These are phyloP conservation scores for Notothenia rossii DNA, from an alignment of 2,113 vertebrate genomes.

Conservation along the genomic window DNA sequence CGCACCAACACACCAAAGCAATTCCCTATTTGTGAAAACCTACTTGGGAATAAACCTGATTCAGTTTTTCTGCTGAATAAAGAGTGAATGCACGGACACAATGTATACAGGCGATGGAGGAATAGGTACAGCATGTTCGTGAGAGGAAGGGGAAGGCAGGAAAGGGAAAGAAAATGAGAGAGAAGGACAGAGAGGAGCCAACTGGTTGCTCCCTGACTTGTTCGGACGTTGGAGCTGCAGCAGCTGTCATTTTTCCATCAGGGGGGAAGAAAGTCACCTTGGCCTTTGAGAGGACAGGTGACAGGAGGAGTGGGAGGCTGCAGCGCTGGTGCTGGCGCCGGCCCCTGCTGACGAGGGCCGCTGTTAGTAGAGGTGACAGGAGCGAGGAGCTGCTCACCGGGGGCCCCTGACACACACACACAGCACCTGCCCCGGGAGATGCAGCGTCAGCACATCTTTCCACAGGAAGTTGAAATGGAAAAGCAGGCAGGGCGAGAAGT, in stretches of 20 bases:
- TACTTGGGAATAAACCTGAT: too few species aligned
- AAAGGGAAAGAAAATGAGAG: slow-evolving; percentile 29
- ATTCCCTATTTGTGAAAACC: too few species aligned
- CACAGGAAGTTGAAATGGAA: slow-evolving; percentile 66
- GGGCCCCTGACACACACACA: slow-evolving; percentile 65
- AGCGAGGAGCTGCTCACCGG: slow-evolving; percentile 70
- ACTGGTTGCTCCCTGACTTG: slow-evolving; percentile 59
- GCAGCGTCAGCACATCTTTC: slow-evolving; percentile 78
- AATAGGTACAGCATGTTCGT: neutral
- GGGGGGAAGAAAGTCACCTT: slow-evolving; percentile 84
- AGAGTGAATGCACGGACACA: slow-evolving; percentile 3
- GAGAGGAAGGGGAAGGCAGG: slow-evolving; percentile 2
- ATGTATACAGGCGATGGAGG: neutral
- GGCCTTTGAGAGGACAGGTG: slow-evolving; percentile 81
- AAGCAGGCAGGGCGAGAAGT: slow-evolving; percentile 57
- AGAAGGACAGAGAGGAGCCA: slow-evolving; percentile 52
- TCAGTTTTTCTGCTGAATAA: slow-evolving; percentile 13
- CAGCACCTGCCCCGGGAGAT: slow-evolving; percentile 71
- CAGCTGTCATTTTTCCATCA: slow-evolving; percentile 81
- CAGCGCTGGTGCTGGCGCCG: slow-evolving; percentile 49
- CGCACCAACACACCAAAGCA: too few species aligned
- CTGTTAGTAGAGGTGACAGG: slow-evolving; percentile 82
- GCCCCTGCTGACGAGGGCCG: slow-evolving; percentile 70
- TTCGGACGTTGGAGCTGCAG: slow-evolving; percentile 58
- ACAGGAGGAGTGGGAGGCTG: slow-evolving; percentile 78